Evolutionary conservation across 2,797 vertebrate species (phyloP).

Genomic region (Arctocebus calabarensis): DNA sequence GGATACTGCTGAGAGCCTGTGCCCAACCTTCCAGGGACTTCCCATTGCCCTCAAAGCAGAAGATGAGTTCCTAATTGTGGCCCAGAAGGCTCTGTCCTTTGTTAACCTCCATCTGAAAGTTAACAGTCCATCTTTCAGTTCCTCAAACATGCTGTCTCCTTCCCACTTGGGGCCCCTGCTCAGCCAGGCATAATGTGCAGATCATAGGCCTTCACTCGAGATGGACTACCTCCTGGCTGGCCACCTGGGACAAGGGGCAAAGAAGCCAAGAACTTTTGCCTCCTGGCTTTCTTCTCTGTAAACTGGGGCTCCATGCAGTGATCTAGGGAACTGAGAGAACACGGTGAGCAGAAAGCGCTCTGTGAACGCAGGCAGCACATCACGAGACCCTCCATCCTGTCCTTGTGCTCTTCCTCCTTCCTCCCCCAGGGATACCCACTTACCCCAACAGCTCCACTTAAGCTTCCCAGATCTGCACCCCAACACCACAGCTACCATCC

Average conservation of each 20-base stretch:
- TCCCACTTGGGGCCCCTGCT: slow-evolving; percentile 18
- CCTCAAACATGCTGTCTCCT: slow-evolving; percentile 64
- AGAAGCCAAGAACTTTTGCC: not conserved
- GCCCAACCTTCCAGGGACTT: not conserved
- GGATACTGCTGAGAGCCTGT: not conserved
- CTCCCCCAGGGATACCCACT: not conserved
- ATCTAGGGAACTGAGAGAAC: not conserved
- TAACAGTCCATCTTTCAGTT: slow-evolving; percentile 48
- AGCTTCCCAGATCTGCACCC: not conserved
- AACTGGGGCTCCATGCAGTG: fast-evolving
- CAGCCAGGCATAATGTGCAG: not conserved
- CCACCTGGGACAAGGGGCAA: not conserved
- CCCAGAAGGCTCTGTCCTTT: not conserved
- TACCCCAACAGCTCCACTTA: not conserved
- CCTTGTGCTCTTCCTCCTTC: not conserved
- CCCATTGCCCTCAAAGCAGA: not conserved
- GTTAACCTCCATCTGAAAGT: not conserved
- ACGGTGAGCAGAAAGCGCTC: fast-evolving
- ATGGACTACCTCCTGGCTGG: not conserved
- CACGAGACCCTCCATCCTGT: fast-evolving
- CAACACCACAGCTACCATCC: not conserved
- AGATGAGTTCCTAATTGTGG: not conserved
- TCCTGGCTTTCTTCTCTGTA: not conserved
- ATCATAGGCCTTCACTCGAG: not conserved
- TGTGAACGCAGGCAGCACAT: fast-evolving